A percentile compares a stretch with the other conserved stretches of the same genome.
Conservation (phyloP, 2,797 vertebrate genomes). For the Spinus olivaceus region DNA sequence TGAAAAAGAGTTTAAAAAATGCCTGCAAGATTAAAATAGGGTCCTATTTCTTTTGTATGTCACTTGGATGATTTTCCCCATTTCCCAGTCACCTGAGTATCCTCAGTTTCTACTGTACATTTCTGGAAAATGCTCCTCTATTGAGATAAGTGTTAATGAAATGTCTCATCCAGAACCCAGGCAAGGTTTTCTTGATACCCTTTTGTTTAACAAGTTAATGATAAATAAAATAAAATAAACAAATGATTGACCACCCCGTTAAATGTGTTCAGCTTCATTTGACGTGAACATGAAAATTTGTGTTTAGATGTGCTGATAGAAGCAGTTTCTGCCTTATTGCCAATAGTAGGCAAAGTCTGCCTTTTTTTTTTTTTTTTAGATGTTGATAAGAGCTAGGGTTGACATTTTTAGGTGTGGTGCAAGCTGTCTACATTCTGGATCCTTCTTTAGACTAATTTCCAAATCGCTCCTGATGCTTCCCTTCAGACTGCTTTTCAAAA, state of each 20-base stretch:
- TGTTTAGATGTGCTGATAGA: conserved; percentile 37
- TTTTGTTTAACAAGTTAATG: conserved; percentile 48
- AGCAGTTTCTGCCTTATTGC: conserved; percentile 37
- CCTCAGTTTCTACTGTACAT: background rate
- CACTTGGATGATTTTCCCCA: background rate
- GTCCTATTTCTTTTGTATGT: background rate
- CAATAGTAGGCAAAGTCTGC: background rate
- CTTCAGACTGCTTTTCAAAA: background rate
- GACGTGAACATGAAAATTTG: conserved; percentile 29
- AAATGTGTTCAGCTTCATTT: conserved; percentile 62
- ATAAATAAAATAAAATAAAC: conserved; percentile 54
- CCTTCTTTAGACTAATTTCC: background rate
- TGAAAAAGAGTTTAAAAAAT: background rate
- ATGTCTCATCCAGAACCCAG: background rate
- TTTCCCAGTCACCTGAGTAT: background rate
- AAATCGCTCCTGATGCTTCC: background rate
- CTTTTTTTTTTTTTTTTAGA: background rate
- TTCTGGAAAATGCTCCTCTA: background rate
- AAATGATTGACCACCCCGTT: conserved; percentile 42
- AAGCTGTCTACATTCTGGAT: background rate
- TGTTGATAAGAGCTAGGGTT: conserved; percentile 1
- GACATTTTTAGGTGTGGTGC: background rate
- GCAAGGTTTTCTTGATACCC: background rate
- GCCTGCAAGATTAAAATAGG: background rate
- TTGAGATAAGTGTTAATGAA: background rate